Percentiles rank a stretch among this genome's conserved stretches.
These are phyloP conservation scores for Eciton burchellii DNA, from an alignment of 1,140 invertebrate genomes.

Conservation along the genomic window DNA sequence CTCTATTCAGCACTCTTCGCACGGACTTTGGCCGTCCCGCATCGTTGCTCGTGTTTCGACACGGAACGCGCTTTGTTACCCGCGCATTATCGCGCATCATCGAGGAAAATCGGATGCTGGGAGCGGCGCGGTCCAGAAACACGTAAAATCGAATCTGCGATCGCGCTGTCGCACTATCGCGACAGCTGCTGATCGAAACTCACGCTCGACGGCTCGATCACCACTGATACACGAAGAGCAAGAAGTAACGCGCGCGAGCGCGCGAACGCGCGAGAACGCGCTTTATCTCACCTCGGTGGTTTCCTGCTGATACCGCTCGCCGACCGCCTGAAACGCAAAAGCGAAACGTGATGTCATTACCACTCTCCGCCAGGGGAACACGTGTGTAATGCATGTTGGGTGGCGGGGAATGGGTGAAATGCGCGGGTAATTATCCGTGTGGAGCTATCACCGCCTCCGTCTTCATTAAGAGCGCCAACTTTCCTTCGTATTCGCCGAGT, in stretches of 20 bases:
- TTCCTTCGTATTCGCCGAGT: slow-evolving; percentile 25
- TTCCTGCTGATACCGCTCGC: slow-evolving; percentile 81
- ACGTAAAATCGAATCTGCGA: neutral
- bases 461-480: slow-evolving; percentile 37
- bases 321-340: slow-evolving; percentile 74
- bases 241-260: slow-evolving; percentile 61
- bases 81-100: too few relatives aligned
- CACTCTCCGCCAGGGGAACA: neutral
- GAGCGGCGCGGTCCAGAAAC: neutral
- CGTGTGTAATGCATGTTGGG: slow-evolving; percentile 19
- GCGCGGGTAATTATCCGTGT: slow-evolving; percentile 43
- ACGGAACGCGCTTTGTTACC: neutral
- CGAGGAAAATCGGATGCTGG: neutral
- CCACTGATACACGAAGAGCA: slow-evolving; percentile 46
- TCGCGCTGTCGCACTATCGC: neutral
- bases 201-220: neutral
- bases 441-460: slow-evolving; percentile 30
- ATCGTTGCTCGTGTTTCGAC: slow-evolving; percentile 17
- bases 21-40: neutral
- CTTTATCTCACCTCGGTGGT: slow-evolving; percentile 81
- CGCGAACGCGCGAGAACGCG: slow-evolving; percentile 57
- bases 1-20: neutral
- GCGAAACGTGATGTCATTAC: slow-evolving; percentile 67
- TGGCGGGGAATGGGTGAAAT: slow-evolving; percentile 48
- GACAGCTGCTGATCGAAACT: slow-evolving; percentile 30